phyloP scores from a whole-genome alignment of 2,797 vertebrate genomes.

The Danio tinwini region DNA sequence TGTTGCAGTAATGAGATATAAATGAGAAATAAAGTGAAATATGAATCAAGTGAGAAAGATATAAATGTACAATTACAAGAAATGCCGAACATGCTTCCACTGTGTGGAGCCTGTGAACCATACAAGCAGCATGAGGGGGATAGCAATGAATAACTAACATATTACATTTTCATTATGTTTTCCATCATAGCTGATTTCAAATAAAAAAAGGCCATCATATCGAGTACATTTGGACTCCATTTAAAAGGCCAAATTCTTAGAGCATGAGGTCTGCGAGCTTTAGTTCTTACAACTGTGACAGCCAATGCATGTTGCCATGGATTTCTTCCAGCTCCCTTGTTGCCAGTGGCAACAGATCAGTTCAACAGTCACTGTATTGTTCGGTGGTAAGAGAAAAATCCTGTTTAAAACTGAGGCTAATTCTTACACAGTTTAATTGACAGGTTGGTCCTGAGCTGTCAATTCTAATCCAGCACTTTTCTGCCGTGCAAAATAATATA shows the following conservation, averaged over 20 bases:
- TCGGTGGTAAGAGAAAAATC: slow-evolving; percentile 40
- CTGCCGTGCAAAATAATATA: background rate
- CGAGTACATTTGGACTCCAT: slow-evolving; percentile 28
- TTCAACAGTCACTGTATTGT: slow-evolving; percentile 57
- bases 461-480: slow-evolving; percentile 11
- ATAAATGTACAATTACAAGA: background rate
- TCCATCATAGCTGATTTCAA: slow-evolving; percentile 20
- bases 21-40: slow-evolving; percentile 1
- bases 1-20: no score
- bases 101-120: background rate
- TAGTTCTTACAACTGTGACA: slow-evolving; percentile 43
- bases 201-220: slow-evolving; percentile 10
- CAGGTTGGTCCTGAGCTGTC: slow-evolving; percentile 39
- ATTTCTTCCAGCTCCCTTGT: slow-evolving; percentile 61
- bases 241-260: slow-evolving; percentile 27
- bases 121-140: background rate
- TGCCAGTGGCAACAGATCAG: slow-evolving; percentile 64
- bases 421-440: slow-evolving; percentile 47
- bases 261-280: slow-evolving; percentile 32
- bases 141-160: background rate
- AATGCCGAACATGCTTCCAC: background rate
- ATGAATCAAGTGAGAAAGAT: background rate
- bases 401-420: slow-evolving; percentile 38
- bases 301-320: slow-evolving; percentile 61
- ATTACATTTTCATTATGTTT: slow-evolving; percentile 8